Percentiles rank a stretch among this genome's conserved stretches.
Evolutionary conservation across 2,797 vertebrate species (phyloP).

Genomic region (Crypturellus tataupa): DNA sequence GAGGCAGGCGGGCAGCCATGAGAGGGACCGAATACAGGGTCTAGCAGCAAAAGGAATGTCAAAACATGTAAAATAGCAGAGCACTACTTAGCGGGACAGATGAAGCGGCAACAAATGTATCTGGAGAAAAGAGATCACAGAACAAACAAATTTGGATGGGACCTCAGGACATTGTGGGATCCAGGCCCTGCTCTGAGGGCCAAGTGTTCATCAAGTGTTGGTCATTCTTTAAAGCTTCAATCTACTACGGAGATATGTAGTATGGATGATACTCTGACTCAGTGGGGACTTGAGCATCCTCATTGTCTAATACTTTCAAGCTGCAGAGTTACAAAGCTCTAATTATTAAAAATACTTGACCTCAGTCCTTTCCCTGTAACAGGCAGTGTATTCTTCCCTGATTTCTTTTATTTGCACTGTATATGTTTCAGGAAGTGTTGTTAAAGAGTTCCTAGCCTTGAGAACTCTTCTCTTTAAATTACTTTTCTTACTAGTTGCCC

Average conservation of each 20-base stretch:
- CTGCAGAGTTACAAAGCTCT: background rate
- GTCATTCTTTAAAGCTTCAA: background rate
- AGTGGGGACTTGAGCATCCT: background rate
- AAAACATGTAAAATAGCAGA: background rate
- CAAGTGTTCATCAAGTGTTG: background rate
- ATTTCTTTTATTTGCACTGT: background rate
- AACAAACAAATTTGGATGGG: background rate
- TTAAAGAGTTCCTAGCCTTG: background rate
- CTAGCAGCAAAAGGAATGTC: background rate
- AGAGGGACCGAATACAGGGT: background rate
- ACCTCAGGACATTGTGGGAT: background rate
- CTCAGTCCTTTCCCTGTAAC: background rate
- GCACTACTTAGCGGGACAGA: background rate
- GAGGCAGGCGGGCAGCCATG: rapidly evolving
- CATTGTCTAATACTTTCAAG: background rate
- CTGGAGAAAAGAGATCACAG: background rate
- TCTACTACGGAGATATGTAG: background rate
- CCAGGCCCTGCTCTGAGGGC: background rate
- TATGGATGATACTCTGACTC: background rate
- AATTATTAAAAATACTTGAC: background rate
- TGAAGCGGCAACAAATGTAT: background rate
- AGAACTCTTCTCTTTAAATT: background rate
- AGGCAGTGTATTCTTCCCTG: background rate
- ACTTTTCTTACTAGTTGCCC: background rate
- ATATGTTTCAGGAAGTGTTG: background rate